Evolutionary conservation across 2,888 invertebrate genomes (phyloP).

Genomic region (Pristionchus arcanus): DNA sequence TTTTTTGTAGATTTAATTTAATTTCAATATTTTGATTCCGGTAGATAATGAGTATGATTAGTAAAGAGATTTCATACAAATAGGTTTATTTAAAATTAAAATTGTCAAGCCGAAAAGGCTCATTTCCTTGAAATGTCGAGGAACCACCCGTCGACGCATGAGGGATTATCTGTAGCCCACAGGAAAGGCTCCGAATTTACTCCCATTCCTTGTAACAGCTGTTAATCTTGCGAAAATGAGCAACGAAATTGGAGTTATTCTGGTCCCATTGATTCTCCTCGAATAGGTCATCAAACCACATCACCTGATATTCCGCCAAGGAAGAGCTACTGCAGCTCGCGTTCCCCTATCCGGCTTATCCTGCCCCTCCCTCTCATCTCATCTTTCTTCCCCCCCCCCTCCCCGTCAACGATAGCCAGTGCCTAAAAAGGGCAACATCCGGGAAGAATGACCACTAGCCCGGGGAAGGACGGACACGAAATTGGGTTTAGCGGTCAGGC

Average conservation of each 20-base stretch:
- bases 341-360: background rate
- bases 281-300: background rate
- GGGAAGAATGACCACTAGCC: slow-evolving; percentile 22
- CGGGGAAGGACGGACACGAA: background rate
- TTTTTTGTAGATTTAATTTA: background rate
- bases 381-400: slow-evolving; percentile 18
- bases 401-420: background rate
- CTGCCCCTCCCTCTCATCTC: background rate
- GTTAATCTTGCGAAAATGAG: background rate
- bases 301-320: background rate
- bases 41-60: background rate
- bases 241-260: background rate
- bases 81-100: no score
- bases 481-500: slow-evolving; percentile 17
- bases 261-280: no score
- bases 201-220: background rate
- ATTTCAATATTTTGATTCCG: background rate
- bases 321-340: background rate
- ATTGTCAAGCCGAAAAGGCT: no score
- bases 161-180: background rate
- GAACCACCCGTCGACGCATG: background rate
- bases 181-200: background rate
- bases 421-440: slow-evolving; percentile 19
- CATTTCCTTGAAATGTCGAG: background rate
- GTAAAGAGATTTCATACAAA: no score